Base-by-base conservation (phyloP, 2,888 invertebrate genomes). In the Pristionchus mayeri region DNA sequence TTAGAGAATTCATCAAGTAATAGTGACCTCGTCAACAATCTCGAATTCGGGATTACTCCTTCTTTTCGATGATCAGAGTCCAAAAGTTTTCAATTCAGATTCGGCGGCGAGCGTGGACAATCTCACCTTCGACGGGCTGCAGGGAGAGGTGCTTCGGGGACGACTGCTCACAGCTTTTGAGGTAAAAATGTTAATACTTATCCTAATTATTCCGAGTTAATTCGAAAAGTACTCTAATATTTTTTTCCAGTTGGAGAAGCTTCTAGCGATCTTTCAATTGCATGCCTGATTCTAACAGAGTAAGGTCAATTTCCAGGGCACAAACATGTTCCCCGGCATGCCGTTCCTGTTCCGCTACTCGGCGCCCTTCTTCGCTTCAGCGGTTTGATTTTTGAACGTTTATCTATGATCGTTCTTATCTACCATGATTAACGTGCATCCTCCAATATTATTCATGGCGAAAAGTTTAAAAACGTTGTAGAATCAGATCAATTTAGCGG, bases 321-420 rank as follows among this genome's bases (percentile, higher is more conserved):
- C 76, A 0, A 30, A 18, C 13, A 50, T 78, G 76, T 30, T 1
- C 1, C 50, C 76, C 4, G 76, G 50, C 50, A 78, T 78, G 76
- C 48, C 76, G 13, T 30, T 50, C 30, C 76, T 78, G 30, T 78
- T 30, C 76, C 76, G 76, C 27, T 78, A 78, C 50, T 27, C 76
- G 50, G 48, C 30, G 50, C 76, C 76, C 1, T 78, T 78, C 76
- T 78, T 50, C 24, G 50, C 24, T 11, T 37, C 76, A 21, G 6
- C 76, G 50, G 76, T 50, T 54, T 63, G 63, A 57, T 57, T 6
- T 57, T 57, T 57, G 57, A 57, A n/a, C 54, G 21, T n/a, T n/a
- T 0, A 13, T 9, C 13, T 6, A 44, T 13, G 44, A 44, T 44
- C 44, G 6, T 44, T 44, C n/a, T n/a, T n/a, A n/a, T n/a, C n/a